phyloP scores from a whole-genome alignment of 2,113 vertebrate genomes.

The Rhinolophus ferrumequinum region DNA sequence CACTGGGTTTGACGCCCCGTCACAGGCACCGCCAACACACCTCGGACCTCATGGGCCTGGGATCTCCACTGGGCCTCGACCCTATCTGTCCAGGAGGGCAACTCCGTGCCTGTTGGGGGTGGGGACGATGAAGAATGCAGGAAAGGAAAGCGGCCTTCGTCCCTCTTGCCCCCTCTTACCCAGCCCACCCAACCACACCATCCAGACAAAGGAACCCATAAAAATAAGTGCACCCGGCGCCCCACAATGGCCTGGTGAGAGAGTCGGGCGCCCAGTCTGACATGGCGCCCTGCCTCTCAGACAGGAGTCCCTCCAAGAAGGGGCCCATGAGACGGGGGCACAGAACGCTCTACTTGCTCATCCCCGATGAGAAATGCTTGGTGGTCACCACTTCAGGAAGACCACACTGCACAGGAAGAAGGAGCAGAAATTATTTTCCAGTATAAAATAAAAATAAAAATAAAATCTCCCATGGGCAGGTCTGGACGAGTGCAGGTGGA shows the following conservation, averaged over 20 bases:
- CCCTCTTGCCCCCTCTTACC: background rate
- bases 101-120: accelerated
- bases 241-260: background rate
- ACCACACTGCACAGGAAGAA: background rate
- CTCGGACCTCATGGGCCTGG: background rate
- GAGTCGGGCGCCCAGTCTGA: background rate
- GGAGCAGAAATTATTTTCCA: background rate
- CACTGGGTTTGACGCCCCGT: background rate
- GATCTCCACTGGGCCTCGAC: background rate
- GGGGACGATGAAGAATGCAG: too few relatives aligned
- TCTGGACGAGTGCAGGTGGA: background rate
- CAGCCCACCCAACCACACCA: background rate
- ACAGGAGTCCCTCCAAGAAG: background rate
- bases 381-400: background rate
- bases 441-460: background rate
- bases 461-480: background rate
- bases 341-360: accelerated
- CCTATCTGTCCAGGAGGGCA: too few relatives aligned
- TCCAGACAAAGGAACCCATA: background rate
- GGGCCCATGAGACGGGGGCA: background rate
- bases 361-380: accelerated
- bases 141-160: background rate
- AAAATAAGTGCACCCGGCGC: background rate
- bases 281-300: background rate
- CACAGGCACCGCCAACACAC: accelerated